Base-by-base conservation (phyloP, 2,888 invertebrate genomes). In the Drosophila borealis region DNA sequence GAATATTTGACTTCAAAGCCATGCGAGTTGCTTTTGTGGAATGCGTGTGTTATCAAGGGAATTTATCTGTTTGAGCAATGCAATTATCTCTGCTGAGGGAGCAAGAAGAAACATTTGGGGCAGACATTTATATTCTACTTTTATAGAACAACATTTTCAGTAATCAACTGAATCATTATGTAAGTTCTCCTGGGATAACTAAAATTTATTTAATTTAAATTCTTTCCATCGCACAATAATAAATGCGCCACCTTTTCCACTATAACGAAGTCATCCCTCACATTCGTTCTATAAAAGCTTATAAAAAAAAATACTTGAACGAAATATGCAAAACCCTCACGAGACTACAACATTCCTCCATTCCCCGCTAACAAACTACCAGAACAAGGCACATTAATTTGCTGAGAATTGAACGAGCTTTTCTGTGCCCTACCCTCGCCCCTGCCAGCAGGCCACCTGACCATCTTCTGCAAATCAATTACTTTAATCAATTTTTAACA, bases 401-500 rank as follows among this genome's bases (percentile, higher is more conserved):
- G 50, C 41, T 59, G 34, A 34, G 74, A 61, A 60, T 53, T 49
- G 29, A 13, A 64, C 44, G 21, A 45, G 34, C 25, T 17, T 19
- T 4, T 3, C n/a, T 13, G 11, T 17, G 21, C n/a, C 10, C 11
- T 34, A 13, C 11, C 0, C 10, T 13, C 10, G 0, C 14, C 17
- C 11, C 11, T n/a, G 25, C 54, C 33, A 29, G 45, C 37, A 3
- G 8, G 17, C 13, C 9, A 13, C 17, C 55, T 70, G 70, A 66
- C 65, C 74, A 53, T 13, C 59, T 65, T 59, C 64, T 70, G 63
- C 74, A 80, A 83, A 83, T 83, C 84, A 86, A 84, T 84, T 84
- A 84, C 74, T 80, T 83, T 81, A 86, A 86, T 84, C 84, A 86
- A 84, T 86, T 84, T 82, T 84, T 81, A 86, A 83, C 86, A 86